Percentiles rank a stretch among this genome's conserved stretches.
These are phyloP conservation scores for Sebastolobus alascanus DNA, from an alignment of 2,797 vertebrate species.

Conservation along the genomic window DNA sequence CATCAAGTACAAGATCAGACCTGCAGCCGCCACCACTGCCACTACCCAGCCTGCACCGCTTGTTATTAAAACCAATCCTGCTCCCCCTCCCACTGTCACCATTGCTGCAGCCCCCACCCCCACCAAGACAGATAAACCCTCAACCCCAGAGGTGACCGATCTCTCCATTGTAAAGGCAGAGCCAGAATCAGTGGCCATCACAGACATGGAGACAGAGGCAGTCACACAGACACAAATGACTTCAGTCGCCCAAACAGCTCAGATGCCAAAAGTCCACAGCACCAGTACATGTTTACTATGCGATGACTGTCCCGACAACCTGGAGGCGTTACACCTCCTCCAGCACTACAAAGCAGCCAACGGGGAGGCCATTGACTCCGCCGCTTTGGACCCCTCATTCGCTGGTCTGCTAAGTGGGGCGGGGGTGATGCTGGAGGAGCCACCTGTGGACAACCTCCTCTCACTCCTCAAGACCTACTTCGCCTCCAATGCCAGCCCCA, in stretches of 20 bases:
- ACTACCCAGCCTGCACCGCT: constrained; percentile 81
- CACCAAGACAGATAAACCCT: constrained; percentile 71
- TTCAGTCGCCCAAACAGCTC: constrained; percentile 38
- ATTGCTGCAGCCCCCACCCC: constrained; percentile 50
- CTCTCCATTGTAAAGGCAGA: constrained; percentile 88
- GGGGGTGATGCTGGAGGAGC: constrained; percentile 88
- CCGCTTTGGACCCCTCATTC: constrained; percentile 83
- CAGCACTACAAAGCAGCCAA: constrained; percentile 89
- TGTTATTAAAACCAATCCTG: constrained; percentile 62
- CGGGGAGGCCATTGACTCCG: constrained; percentile 80
- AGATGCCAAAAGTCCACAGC: constrained; percentile 69
- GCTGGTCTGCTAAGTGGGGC: constrained; percentile 87
- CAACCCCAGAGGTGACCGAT: constrained; percentile 79
- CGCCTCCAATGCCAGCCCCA: constrained; percentile 92
- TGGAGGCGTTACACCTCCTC: constrained; percentile 90
- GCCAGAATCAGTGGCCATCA: constrained; percentile 80
- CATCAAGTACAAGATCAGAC: constrained; percentile 96
- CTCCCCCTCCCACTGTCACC: constrained; percentile 50
- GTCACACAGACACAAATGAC: not conserved
- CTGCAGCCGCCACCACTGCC: constrained; percentile 83
- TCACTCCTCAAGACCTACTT: constrained; percentile 95
- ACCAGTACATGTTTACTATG: constrained; percentile 91
- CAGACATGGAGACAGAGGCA: not conserved
- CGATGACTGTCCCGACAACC: constrained; percentile 90
- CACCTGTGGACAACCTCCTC: constrained; percentile 93